These are phyloP conservation scores for Caenorhabditis elegans DNA, from an alignment of 1,140 invertebrate species.

Conservation along the genomic window DNA sequence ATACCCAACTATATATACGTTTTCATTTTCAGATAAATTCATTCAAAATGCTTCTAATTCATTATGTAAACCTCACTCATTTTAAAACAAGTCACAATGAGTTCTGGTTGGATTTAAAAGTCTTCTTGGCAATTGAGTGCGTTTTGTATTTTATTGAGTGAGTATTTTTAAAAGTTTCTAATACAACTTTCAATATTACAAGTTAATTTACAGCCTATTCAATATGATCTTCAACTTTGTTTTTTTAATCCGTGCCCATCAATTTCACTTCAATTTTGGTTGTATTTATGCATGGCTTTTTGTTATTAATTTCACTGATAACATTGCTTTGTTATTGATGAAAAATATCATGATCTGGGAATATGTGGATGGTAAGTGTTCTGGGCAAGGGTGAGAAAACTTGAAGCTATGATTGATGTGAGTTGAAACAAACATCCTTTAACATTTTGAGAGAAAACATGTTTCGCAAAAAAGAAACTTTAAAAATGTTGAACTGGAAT, in stretches of 20 bases:
- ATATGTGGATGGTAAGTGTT: not conserved
- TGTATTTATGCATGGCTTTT: not conserved
- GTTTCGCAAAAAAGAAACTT: too few relatives aligned
- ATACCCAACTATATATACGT: too few relatives aligned
- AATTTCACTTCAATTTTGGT: conserved; percentile 5
- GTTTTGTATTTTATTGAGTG: not conserved
- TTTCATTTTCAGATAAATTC: not conserved
- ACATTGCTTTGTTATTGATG: not conserved
- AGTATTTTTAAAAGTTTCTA: not conserved
- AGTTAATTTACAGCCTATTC: not conserved
- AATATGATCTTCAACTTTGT: not conserved
- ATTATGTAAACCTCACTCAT: not conserved
- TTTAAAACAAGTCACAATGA: not conserved
- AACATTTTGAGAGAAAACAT: too few relatives aligned
- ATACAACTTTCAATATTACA: not conserved
- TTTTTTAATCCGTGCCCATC: not conserved
- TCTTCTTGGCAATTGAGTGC: not conserved
- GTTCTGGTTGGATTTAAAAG: not conserved
- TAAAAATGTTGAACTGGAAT: too few relatives aligned
- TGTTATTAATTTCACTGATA: not conserved
- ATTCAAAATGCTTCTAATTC: not conserved
- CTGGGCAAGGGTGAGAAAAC: too few relatives aligned
- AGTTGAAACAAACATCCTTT: too few relatives aligned
- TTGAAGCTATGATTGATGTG: too few relatives aligned
- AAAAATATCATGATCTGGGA: not conserved